Evolutionary conservation across 2,113 vertebrate species (phyloP).

Genomic region (Vulpes vulpes): DNA sequence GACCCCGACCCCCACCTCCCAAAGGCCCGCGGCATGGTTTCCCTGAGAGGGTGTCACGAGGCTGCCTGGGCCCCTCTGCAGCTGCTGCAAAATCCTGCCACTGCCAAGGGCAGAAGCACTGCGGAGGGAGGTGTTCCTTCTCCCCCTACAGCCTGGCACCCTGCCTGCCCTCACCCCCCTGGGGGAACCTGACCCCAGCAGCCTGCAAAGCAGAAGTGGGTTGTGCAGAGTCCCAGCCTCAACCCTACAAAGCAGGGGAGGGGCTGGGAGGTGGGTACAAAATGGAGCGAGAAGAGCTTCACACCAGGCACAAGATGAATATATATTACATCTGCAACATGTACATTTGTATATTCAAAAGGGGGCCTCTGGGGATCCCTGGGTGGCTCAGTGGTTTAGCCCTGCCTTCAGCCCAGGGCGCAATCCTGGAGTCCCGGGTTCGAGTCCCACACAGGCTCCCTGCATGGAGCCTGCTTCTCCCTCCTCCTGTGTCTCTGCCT

Average conservation of each 20-base stretch:
- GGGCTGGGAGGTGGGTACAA: not conserved
- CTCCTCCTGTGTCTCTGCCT: no score
- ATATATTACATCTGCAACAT: not conserved
- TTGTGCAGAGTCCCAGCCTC: no score
- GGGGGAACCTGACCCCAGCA: not conserved
- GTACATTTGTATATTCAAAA: not conserved
- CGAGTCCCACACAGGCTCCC: no score
- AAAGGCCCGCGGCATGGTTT: accelerated
- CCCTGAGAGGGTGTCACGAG: not conserved
- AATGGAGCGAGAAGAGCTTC: not conserved
- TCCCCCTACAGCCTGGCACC: not conserved
- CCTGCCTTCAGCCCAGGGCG: no score
- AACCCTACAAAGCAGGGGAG: no score
- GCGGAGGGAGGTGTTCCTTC: no score
- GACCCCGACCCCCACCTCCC: not conserved
- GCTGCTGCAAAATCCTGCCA: not conserved
- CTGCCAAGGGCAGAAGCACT: not conserved
- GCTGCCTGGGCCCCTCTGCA: not conserved
- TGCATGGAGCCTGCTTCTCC: no score
- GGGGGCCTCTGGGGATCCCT: no score
- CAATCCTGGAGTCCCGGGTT: no score
- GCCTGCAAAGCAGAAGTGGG: not conserved
- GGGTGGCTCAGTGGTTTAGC: no score
- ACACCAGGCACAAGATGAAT: not conserved
- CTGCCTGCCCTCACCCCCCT: accelerated